Conservation (phyloP, 2,113 vertebrate genomes). For the Mesembrinibis cayennensis region DNA sequence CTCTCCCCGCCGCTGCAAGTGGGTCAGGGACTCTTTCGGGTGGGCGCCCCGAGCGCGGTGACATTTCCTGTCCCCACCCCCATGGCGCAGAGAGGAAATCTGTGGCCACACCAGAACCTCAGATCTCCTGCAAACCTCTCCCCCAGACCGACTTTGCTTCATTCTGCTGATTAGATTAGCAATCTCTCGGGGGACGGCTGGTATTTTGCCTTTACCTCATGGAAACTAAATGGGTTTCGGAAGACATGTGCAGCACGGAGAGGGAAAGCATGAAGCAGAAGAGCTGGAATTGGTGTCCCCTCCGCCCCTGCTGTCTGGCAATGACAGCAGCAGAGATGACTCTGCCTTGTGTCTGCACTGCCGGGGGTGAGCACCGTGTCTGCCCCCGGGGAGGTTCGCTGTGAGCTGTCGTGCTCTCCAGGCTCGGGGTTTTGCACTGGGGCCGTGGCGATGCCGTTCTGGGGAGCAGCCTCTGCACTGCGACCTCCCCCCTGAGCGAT, state of each 20-base stretch:
- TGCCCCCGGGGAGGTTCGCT: background rate
- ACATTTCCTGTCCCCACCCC: background rate
- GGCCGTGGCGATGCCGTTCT: background rate
- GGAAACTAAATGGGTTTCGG: background rate
- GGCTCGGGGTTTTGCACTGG: background rate
- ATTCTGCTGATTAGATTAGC: background rate
- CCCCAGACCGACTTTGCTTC: background rate
- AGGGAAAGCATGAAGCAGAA: background rate
- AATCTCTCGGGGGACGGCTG: background rate
- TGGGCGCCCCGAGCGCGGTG: rapidly evolving
- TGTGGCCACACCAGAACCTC: background rate
- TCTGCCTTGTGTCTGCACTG: background rate
- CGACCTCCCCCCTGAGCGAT: rapidly evolving
- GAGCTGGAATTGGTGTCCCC: background rate
- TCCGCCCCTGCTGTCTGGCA: background rate
- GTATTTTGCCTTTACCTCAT: background rate
- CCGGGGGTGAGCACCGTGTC: rapidly evolving
- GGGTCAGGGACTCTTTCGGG: background rate
- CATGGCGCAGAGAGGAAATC: background rate
- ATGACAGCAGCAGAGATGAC: background rate
- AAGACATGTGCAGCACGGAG: background rate
- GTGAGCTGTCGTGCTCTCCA: background rate
- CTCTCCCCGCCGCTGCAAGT: background rate
- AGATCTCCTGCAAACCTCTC: background rate
- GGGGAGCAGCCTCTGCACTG: background rate